Base-by-base conservation (phyloP, 2,888 invertebrate species). In the Agrotis segetum region DNA sequence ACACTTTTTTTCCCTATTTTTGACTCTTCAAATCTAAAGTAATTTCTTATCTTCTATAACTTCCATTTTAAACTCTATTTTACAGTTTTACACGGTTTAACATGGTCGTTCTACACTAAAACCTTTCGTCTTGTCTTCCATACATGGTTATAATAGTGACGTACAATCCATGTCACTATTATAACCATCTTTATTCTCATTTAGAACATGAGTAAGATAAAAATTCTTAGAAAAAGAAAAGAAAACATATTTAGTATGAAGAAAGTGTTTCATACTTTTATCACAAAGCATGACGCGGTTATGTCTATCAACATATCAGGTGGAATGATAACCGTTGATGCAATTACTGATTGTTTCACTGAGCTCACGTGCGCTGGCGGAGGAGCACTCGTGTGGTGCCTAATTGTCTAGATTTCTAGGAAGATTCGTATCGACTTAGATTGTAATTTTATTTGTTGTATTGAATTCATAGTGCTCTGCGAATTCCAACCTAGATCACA, bases 271-370 rank as follows among this genome's bases (percentile, higher is more conserved):
- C 13, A 65, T 19, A 56, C 6, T n/a, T 46, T 72, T 67, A 74
- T 49, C 19, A 53, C 11, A 55, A 68, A 19, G 49, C 17, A 79
- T 74, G 53, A 65, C 79, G 68, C 34, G 16, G 44, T 56, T 19
- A 50, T 46, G 53, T 76, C 77, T 77, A 76, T 76, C 76, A 67
- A 77, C 64, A 52, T 56, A 72, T 73, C 65, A 56, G 56, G 56
- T 34, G 3, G 21, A 63, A 58, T 64, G 67, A 75, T 68, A 74
- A 49, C 44, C 44, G 53, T 21, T 74, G 65, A 65, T 79, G 79
- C 64, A 79, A 68, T 40, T 46, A 67, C 47, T 68, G 68, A 68
- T 79, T 52, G 47, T 49, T 67, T n/a, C 21, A 55, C 21, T 50
- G 16, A 61, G 29, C 34, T 55, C 29, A 56, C 59, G 53, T 72